These are phyloP conservation scores for Choristoneura fumiferana DNA, from an alignment of 1,140 invertebrate genomes.

Conservation along the genomic window DNA sequence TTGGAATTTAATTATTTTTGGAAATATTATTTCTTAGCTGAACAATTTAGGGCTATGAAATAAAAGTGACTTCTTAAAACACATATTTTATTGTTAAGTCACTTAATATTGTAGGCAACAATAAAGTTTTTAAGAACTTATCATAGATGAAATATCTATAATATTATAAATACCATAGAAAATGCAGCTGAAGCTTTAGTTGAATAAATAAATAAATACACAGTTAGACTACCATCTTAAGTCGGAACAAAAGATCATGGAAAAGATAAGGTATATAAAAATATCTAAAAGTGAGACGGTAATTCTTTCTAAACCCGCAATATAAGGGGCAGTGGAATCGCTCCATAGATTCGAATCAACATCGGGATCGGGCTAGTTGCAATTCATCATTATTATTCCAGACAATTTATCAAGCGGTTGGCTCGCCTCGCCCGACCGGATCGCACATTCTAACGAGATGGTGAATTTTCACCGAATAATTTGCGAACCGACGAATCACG, in stretches of 20 bases:
- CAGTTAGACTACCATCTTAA: too few species aligned
- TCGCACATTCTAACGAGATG: conserved; percentile 76
- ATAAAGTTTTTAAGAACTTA: too few species aligned
- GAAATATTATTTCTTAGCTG: conserved; percentile 11
- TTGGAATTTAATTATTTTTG: conserved; percentile 33
- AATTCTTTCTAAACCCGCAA: not conserved
- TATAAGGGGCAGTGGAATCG: conserved; percentile 33
- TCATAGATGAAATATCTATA: too few species aligned
- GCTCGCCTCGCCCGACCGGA: conserved; percentile 63
- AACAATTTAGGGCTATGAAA: not conserved
- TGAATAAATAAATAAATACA: too few species aligned
- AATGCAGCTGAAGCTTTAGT: too few species aligned
- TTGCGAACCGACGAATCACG: conserved; percentile 76
- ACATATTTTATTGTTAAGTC: too few species aligned
- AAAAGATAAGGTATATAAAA: not conserved
- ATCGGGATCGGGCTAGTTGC: conserved; percentile 65
- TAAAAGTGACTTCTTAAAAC: too few species aligned
- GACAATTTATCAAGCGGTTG: conserved; percentile 78
- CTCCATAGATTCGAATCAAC: conserved; percentile 62
- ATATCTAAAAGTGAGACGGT: not conserved
- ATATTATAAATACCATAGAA: too few species aligned
- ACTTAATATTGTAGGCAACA: too few species aligned
- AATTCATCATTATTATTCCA: conserved; percentile 79
- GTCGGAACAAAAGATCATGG: too few species aligned
- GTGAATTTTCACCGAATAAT: conserved; percentile 78